A percentile compares a stretch with the other conserved stretches of the same genome.
Conservation (phyloP, 2,888 invertebrate genomes). For the Campoplex nolae region DNA sequence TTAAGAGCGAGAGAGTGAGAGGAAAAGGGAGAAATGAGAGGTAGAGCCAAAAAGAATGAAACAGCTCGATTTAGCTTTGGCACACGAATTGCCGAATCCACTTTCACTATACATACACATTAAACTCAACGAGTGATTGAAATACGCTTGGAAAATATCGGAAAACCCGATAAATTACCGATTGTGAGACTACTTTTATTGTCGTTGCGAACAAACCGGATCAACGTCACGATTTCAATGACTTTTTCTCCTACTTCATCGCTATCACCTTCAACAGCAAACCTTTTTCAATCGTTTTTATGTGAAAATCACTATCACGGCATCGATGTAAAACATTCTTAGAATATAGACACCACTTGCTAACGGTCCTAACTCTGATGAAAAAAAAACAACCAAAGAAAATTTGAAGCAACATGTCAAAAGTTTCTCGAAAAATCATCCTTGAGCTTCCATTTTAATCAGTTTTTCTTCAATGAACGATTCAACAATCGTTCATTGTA, state of each 20-base stretch:
- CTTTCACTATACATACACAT: constrained; percentile 39
- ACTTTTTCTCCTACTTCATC: neutral
- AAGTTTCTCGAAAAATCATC: neutral
- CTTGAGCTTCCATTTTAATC: neutral
- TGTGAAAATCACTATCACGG: neutral
- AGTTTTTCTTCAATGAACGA: neutral
- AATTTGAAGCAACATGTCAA: neutral
- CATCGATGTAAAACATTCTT: neutral
- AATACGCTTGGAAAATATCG: constrained; percentile 73
- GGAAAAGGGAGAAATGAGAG: constrained; percentile 23
- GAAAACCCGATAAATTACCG: constrained; percentile 77
- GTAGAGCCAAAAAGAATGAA: constrained; percentile 36
- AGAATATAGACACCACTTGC: neutral
- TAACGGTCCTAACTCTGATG: neutral
- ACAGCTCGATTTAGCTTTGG: constrained; percentile 76
- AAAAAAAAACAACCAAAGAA: neutral
- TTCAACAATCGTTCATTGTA: no score
- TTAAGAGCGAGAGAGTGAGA: constrained; percentile 43
- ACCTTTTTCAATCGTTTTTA: neutral
- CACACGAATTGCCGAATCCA: constrained; percentile 71
- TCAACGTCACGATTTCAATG: neutral
- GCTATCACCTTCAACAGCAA: neutral
- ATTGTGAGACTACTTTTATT: constrained; percentile 62
- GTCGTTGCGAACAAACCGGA: constrained; percentile 71
- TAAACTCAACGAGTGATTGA: constrained; percentile 79